phyloP scores from a whole-genome alignment of 2,113 vertebrate species.

The Callaeas wilsoni region DNA sequence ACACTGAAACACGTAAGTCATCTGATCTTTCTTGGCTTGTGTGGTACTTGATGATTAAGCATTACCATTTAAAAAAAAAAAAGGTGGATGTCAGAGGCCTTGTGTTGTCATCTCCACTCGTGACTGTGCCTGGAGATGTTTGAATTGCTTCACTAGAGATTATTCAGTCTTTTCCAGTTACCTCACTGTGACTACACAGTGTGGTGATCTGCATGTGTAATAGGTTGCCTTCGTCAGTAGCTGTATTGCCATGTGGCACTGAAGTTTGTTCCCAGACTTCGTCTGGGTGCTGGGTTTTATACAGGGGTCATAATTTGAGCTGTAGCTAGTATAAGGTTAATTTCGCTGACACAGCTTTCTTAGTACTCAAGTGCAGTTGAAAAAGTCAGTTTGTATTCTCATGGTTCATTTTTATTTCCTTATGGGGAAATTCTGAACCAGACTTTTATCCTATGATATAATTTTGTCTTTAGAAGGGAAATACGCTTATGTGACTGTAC shows the following conservation, averaged over 20 bases:
- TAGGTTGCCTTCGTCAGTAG: neutral
- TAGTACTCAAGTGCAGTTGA: neutral
- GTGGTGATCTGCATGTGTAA: neutral
- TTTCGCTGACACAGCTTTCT: neutral
- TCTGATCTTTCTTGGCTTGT: neutral
- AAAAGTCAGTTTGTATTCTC: neutral
- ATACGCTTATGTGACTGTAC: rapidly evolving
- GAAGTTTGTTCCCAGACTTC: neutral
- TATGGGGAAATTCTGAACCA: neutral
- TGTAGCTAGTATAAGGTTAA: neutral
- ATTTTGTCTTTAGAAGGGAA: neutral
- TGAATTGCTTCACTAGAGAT: constrained; percentile 30
- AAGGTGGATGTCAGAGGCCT: neutral
- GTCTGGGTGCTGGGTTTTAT: neutral
- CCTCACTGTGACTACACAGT: neutral
- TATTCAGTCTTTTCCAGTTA: constrained; percentile 1
- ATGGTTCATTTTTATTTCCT: neutral
- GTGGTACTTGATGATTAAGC: constrained; percentile 12
- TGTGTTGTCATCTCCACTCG: neutral
- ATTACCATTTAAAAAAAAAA: neutral
- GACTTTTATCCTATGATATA: neutral
- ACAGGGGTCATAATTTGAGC: neutral
- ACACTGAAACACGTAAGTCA: neutral
- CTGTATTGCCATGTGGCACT: neutral
- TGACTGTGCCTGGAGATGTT: constrained; percentile 12